Percentiles rank a stretch among this genome's conserved stretches.
Conservation (phyloP, 2,797 vertebrate species). For the Megaceryle alcyon region DNA sequence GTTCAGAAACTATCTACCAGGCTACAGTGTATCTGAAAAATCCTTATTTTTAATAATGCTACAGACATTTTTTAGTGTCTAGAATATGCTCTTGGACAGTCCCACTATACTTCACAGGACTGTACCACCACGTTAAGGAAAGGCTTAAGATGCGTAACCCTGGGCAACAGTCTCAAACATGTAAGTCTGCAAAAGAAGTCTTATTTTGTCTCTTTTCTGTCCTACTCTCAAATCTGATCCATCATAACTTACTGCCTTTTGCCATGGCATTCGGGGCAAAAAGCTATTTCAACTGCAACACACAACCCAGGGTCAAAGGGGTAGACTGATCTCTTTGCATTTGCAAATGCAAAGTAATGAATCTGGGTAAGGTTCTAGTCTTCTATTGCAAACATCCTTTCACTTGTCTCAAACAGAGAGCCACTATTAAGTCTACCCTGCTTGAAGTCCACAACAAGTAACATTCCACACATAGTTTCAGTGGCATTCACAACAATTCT, state of each 20-base stretch:
- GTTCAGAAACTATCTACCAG: background rate
- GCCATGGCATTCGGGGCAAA: background rate
- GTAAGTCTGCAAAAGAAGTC: background rate
- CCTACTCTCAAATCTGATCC: background rate
- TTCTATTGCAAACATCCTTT: background rate
- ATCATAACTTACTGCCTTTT: background rate
- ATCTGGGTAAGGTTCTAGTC: background rate
- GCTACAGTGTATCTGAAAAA: background rate
- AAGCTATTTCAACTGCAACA: background rate
- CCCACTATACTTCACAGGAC: background rate
- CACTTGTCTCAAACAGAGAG: background rate
- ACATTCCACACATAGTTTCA: background rate
- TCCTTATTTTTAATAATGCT: background rate
- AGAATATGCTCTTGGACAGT: rapidly evolving
- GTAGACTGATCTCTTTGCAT: background rate
- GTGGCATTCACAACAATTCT: background rate
- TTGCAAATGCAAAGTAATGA: background rate
- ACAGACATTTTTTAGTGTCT: background rate
- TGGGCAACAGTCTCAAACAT: background rate
- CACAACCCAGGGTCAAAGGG: background rate
- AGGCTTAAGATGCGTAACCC: background rate
- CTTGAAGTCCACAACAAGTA: background rate
- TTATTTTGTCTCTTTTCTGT: background rate
- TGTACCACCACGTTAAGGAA: background rate
- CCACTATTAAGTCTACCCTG: background rate